Conservation (phyloP, 2,888 invertebrate species). For the Tenthredo mesomela region DNA sequence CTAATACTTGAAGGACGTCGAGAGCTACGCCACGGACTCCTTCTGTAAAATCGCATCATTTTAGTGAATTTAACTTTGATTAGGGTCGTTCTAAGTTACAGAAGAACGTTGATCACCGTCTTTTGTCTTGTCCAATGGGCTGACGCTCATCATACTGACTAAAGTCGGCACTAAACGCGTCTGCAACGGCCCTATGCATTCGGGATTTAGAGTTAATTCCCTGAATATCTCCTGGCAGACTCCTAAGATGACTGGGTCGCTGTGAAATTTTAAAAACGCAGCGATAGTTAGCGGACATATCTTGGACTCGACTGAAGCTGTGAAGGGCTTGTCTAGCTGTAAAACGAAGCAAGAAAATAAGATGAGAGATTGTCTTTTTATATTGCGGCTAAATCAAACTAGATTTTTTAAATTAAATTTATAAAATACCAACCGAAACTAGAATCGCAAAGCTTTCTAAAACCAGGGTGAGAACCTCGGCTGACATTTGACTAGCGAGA, state of each 20-base stretch:
- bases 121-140: conserved; percentile 68
- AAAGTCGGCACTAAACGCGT: conserved; percentile 85
- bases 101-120: conserved; percentile 65
- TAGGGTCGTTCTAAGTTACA: not conserved
- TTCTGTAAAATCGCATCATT: conserved; percentile 62
- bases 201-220: conserved; percentile 82
- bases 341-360: conserved; percentile 32
- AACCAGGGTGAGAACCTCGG: conserved; percentile 70
- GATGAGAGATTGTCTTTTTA: not conserved
- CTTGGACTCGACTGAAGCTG: conserved; percentile 82
- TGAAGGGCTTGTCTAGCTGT: conserved; percentile 83
- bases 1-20: conserved; percentile 84
- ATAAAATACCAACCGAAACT: conserved; percentile 61
- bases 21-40: conserved; percentile 81
- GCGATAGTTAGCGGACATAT: conserved; percentile 84
- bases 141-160: conserved; percentile 79
- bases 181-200: conserved; percentile 82
- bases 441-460: conserved; percentile 73
- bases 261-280: conserved; percentile 84
- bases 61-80: not conserved
- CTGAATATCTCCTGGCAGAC: conserved; percentile 84
- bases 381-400: not conserved
- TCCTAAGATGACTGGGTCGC: conserved; percentile 83
- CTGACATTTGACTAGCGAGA: conserved; percentile 70
- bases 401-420: not conserved